Percentiles rank a stretch among this genome's conserved stretches.
These are phyloP conservation scores for Epizoanthus ramosus DNA, from an alignment of 92 coral and sea anemone genomes.

Conservation along the genomic window DNA sequence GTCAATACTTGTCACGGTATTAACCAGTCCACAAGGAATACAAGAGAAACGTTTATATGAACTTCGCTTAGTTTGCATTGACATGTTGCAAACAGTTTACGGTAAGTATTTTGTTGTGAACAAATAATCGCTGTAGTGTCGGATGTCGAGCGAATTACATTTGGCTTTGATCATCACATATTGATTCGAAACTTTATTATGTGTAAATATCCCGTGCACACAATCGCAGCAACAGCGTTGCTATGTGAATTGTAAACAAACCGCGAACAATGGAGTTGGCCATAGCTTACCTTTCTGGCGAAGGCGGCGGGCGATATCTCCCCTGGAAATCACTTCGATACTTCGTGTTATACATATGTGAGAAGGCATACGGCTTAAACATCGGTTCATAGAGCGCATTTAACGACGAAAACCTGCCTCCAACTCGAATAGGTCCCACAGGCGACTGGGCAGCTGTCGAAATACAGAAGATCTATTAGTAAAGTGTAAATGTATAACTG, in stretches of 20 bases:
- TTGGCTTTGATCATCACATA: too few relatives aligned
- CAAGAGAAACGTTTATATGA: too few relatives aligned
- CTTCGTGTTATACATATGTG: slow-evolving; percentile 94
- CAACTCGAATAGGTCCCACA: slow-evolving; percentile 39
- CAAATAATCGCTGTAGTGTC: too few relatives aligned
- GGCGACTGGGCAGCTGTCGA: slow-evolving; percentile 10
- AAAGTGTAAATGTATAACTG: not conserved
- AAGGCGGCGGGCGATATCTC: slow-evolving; percentile 79
- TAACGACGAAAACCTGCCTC: slow-evolving; percentile 72
- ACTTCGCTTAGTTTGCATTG: too few relatives aligned
- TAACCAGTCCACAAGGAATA: too few relatives aligned
- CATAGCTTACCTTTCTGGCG: slow-evolving; percentile 79
- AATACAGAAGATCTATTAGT: not conserved
- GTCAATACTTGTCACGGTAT: too few relatives aligned
- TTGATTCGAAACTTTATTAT: too few relatives aligned
- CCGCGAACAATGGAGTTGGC: not conserved
- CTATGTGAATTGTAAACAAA: slow-evolving; percentile 26
- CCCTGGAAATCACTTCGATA: slow-evolving; percentile 88
- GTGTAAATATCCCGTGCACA: not conserved
- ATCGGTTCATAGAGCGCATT: slow-evolving; percentile 92
- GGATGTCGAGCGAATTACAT: too few relatives aligned
- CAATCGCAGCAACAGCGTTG: slow-evolving; percentile 37
- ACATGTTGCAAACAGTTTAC: too few relatives aligned
- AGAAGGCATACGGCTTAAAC: slow-evolving; percentile 93
- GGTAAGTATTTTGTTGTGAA: too few relatives aligned